Conservation (phyloP, 2,113 vertebrate genomes). For the Pedionomus torquatus region DNA sequence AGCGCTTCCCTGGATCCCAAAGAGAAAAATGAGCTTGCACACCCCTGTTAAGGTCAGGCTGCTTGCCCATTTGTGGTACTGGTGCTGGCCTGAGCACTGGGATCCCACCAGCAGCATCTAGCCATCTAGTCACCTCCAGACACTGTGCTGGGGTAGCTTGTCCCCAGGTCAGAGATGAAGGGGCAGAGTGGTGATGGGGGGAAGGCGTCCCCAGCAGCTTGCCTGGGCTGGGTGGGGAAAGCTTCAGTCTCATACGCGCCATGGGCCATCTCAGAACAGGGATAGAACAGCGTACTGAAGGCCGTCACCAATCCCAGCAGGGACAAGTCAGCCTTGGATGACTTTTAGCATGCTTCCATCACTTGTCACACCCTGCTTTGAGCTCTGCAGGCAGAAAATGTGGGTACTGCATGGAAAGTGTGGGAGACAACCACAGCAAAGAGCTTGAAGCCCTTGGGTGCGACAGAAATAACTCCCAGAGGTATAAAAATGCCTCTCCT, state of each 20-base stretch:
- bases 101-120: neutral
- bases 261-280: neutral
- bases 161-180: neutral
- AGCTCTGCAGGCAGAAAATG: neutral
- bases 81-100: neutral
- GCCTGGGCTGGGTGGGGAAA: neutral
- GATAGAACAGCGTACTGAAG: neutral
- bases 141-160: neutral
- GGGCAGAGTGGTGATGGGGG: neutral
- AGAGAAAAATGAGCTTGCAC: neutral
- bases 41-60: fast-evolving
- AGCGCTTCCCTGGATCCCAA: too few species aligned
- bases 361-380: neutral
- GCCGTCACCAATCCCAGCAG: neutral
- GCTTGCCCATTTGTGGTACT: neutral
- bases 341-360: neutral
- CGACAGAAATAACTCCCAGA: neutral
- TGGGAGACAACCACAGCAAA: neutral
- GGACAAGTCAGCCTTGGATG: neutral
- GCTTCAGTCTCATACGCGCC: neutral
- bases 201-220: neutral
- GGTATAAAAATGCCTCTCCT: neutral
- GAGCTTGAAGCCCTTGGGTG: neutral
- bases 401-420: neutral
- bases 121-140: neutral